Conservation (phyloP, 1,140 invertebrate species). For the Eriocheir sinensis region DNA sequence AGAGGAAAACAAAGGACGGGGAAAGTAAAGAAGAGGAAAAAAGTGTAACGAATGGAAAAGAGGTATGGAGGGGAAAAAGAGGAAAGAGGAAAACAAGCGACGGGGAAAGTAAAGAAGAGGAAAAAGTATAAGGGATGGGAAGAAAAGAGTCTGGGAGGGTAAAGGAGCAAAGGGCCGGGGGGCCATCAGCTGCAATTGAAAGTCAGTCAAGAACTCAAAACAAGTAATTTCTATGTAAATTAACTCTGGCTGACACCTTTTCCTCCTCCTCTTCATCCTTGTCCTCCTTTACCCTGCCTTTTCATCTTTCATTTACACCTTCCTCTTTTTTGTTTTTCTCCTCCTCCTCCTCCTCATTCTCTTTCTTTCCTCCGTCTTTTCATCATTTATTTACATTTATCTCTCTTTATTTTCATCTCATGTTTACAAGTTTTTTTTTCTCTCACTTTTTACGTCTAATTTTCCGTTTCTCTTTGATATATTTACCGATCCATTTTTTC, state of each 20-base stretch:
- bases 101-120: too few species aligned
- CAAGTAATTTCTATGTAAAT: slow-evolving; percentile 74
- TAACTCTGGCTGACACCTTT: slow-evolving; percentile 63
- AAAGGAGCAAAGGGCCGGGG: neutral
- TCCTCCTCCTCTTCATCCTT: neutral
- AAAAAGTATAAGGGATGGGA: neutral
- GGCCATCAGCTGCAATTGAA: slow-evolving; percentile 64
- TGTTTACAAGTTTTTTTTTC: too few species aligned
- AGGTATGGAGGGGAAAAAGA: neutral
- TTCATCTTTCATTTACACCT: too few species aligned
- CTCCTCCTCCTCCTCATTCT: neutral
- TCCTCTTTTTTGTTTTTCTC: neutral
- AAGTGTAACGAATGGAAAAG: neutral
- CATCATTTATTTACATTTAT: too few species aligned
- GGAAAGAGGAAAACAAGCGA: neutral
- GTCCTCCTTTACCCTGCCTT: too few species aligned
- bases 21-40: neutral
- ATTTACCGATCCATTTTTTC: too few species aligned
- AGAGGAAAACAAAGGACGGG: neutral
- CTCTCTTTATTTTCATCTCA: too few species aligned
- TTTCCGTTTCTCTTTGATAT: too few species aligned
- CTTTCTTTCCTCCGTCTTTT: too few species aligned
- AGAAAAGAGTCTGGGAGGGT: neutral
- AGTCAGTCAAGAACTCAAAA: slow-evolving; percentile 70
- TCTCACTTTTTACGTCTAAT: too few species aligned